Evolutionary conservation across 1,140 invertebrate genomes (phyloP).

Genomic region (Drosophila mojavensis): DNA sequence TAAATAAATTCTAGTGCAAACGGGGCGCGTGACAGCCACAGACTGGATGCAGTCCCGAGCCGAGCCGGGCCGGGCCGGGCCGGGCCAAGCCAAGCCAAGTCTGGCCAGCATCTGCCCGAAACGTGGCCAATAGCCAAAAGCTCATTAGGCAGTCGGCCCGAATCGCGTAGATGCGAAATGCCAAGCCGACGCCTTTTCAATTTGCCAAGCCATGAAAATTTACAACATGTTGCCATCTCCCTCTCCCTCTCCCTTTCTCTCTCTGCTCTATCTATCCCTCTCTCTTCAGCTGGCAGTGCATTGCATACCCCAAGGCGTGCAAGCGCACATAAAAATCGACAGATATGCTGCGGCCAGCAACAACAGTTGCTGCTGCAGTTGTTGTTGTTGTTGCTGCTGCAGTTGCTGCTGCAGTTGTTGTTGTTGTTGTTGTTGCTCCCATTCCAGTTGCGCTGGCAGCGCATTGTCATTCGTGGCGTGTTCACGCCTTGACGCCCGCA

Average conservation of each 20-base stretch:
- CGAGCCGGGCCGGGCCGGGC: neutral
- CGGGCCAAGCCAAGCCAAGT: neutral
- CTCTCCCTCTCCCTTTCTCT: too few species aligned
- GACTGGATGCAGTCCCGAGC: neutral
- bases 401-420: conserved; percentile 33
- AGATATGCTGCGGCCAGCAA: conserved; percentile 66
- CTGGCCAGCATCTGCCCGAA: neutral
- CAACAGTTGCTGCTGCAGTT: conserved; percentile 41
- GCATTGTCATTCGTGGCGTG: conserved; percentile 79
- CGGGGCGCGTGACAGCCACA: conserved; percentile 75
- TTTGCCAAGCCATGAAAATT: conserved; percentile 81
- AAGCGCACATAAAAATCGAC: conserved; percentile 84
- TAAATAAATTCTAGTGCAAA: conserved; percentile 78
- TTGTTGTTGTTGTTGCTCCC: conserved; percentile 9
- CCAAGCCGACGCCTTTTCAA: conserved; percentile 78
- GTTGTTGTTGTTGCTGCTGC: conserved; percentile 19
- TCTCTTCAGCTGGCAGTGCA: conserved; percentile 19
- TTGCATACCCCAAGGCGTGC: conserved; percentile 82
- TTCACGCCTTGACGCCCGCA: conserved; percentile 80
- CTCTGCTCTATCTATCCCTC: too few species aligned
- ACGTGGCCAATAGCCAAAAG: conserved; percentile 45
- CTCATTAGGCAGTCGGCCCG: conserved; percentile 67
- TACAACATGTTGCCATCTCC: conserved; percentile 53
- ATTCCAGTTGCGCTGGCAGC: conserved; percentile 40
- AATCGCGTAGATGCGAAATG: conserved; percentile 71